Conservation (phyloP, 2,888 invertebrate species). For the Platycheirus albimanus region DNA sequence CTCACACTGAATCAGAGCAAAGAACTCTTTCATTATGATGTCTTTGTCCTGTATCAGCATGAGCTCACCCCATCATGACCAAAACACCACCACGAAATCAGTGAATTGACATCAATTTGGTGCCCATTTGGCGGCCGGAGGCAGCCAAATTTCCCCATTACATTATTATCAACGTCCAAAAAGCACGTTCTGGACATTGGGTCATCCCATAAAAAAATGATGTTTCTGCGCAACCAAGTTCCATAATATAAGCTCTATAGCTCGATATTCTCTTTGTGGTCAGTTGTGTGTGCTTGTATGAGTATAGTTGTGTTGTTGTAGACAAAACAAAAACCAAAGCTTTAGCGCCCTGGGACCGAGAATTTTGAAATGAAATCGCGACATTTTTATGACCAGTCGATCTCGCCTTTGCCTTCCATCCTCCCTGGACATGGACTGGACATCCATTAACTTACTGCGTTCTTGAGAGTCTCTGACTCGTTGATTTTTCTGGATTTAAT, state of each 20-base stretch:
- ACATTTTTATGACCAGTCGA: conserved; percentile 24
- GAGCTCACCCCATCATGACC: background rate
- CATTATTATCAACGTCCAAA: conserved; percentile 39
- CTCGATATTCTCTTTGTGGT: background rate
- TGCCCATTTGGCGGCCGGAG: conserved; percentile 32
- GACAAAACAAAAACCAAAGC: background rate
- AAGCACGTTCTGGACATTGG: conserved; percentile 65
- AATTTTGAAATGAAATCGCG: conserved; percentile 6
- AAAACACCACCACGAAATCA: background rate
- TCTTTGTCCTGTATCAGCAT: background rate
- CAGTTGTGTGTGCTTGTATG: background rate
- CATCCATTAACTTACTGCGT: no score
- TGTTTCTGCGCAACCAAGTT: conserved; percentile 30
- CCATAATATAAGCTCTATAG: background rate
- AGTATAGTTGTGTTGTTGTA: background rate
- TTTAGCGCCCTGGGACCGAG: background rate
- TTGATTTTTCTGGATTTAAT: conserved; percentile 41
- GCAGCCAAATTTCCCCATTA: conserved; percentile 59
- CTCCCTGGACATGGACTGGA: no score
- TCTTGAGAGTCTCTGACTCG: conserved; percentile 3
- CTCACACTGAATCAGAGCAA: background rate
- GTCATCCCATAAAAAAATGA: conserved; percentile 63
- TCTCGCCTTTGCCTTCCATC: conserved; percentile 1
- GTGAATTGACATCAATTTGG: background rate
- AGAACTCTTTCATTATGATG: conserved; percentile 1